Conservation (phyloP, 1,140 invertebrate species). For the Pseudachorutes palmiensis region DNA sequence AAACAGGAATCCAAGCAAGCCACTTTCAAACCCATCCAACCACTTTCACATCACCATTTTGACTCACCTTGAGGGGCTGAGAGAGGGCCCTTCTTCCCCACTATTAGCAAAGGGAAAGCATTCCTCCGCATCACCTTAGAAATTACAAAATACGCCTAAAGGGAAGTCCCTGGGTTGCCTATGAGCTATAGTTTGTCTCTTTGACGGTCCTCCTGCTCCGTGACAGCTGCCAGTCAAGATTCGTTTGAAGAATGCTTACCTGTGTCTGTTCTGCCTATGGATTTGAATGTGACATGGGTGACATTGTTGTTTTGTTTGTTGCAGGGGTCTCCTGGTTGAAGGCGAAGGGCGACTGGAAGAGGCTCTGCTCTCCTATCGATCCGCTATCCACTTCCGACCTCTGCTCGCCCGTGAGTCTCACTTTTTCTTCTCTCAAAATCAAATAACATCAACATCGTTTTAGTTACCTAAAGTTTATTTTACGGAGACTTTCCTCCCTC, state of each 20-base stretch:
- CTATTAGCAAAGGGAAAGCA: too few relatives aligned
- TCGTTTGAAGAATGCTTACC: too few relatives aligned
- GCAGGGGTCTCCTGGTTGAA: constrained; percentile 86
- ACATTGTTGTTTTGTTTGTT: constrained; percentile 43
- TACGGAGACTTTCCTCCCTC: too few relatives aligned
- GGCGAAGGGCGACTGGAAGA: constrained; percentile 77
- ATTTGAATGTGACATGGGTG: not conserved
- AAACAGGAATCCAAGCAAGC: not conserved
- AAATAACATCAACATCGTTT: constrained; percentile 2
- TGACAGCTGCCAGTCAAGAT: too few relatives aligned
- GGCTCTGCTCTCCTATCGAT: constrained; percentile 82
- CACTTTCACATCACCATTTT: not conserved
- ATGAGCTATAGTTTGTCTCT: too few relatives aligned
- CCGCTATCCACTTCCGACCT: constrained; percentile 86
- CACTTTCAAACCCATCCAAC: not conserved
- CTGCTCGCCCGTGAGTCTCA: constrained; percentile 82
- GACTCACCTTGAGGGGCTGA: too few relatives aligned
- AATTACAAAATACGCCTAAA: too few relatives aligned
- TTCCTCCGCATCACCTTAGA: too few relatives aligned
- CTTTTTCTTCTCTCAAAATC: constrained; percentile 8
- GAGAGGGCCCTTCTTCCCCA: too few relatives aligned
- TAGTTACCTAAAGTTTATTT: not conserved
- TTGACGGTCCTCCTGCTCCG: too few relatives aligned
- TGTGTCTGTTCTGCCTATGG: too few relatives aligned
- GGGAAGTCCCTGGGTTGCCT: too few relatives aligned